Percentiles rank a stretch among this genome's conserved stretches.
Conservation (phyloP, 2,888 invertebrate species). For the Bimastos eiseni region DNA sequence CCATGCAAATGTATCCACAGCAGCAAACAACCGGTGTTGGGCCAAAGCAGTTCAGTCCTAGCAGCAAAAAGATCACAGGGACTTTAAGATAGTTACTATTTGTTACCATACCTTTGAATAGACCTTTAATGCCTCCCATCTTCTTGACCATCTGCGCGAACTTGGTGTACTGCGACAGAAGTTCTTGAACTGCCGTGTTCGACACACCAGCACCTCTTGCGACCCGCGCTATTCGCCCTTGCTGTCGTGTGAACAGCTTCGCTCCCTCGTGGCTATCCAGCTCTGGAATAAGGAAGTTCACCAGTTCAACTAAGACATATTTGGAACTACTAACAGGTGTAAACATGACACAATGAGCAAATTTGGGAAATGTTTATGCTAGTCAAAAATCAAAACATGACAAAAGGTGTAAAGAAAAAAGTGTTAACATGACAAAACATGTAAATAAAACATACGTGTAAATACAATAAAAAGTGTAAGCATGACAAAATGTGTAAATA, state of each 20-base stretch:
- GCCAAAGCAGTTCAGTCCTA: no score
- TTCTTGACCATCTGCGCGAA: slow-evolving; percentile 99
- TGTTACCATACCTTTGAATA: slow-evolving; percentile 76
- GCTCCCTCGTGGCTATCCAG: slow-evolving; percentile 93
- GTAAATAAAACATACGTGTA: not conserved
- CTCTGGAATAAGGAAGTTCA: slow-evolving; percentile 67
- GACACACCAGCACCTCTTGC: slow-evolving; percentile 91
- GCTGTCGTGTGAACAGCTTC: slow-evolving; percentile 90
- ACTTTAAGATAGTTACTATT: not conserved
- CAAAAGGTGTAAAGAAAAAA: not conserved
- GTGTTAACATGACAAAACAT: no score
- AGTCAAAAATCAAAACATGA: not conserved
- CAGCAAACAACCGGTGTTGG: no score
- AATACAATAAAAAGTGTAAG: not conserved
- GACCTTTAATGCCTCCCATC: slow-evolving; percentile 98
- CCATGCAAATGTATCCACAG: no score
- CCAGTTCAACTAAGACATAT: not conserved
- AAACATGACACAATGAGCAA: not conserved
- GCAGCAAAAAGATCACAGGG: no score
- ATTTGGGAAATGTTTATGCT: not conserved
- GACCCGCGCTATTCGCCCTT: slow-evolving; percentile 78
- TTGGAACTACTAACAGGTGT: not conserved
- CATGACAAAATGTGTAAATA: not conserved
- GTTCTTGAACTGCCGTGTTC: slow-evolving; percentile 93
- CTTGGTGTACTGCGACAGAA: slow-evolving; percentile 96